A percentile compares a stretch with the other conserved stretches of the same genome.
Evolutionary conservation across 2,797 vertebrate genomes (phyloP).

Genomic region (Notolepis coatsorum): DNA sequence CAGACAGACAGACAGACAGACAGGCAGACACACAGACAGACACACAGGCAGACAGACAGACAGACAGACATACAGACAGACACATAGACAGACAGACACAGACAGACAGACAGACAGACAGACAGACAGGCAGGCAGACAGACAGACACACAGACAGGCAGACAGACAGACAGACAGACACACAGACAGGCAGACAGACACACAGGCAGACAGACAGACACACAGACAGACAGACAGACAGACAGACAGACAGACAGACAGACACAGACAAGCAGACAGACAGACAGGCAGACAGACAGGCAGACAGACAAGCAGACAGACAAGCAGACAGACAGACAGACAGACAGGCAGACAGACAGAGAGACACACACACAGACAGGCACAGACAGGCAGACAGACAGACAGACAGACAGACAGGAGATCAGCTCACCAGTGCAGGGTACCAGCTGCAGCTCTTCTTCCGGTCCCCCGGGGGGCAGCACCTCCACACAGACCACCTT

Average conservation of each 20-base stretch:
- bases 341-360: constrained; percentile 11
- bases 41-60: constrained; percentile 11
- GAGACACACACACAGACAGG: too few species aligned
- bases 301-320: constrained; percentile 6
- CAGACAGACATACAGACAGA: not conserved
- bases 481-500: constrained; percentile 86
- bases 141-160: not conserved
- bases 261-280: not conserved
- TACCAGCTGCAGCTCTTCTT: constrained; percentile 84
- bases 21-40: constrained; percentile 13
- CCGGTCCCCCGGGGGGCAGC: constrained; percentile 71
- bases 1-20: too few species aligned
- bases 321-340: constrained; percentile 9
- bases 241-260: constrained; percentile 11
- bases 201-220: constrained; percentile 14
- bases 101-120: constrained; percentile 12
- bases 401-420: constrained; percentile 14
- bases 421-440: constrained; percentile 83
- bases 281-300: constrained; percentile 8
- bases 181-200: constrained; percentile 11
- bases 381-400: not conserved
- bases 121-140: not conserved
- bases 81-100: constrained; percentile 6
- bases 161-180: constrained; percentile 7
- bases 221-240: constrained; percentile 6